Evolutionary conservation across 2,888 invertebrate genomes (phyloP), one percentile per base, ranked within the genome.

Genomic region (Biston stratarius): DNA sequence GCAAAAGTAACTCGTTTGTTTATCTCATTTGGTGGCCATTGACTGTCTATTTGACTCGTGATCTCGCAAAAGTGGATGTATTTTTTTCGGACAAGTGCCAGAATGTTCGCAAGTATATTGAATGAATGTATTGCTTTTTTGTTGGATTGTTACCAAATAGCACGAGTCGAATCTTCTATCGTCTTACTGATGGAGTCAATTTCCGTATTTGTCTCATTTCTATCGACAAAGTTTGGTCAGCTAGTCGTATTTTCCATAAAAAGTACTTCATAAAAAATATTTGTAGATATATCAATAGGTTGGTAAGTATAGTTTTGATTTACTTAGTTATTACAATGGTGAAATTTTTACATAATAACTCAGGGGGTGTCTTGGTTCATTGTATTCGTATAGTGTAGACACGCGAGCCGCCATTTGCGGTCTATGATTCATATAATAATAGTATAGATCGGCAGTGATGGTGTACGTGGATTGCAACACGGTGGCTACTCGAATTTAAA

Each of bases 401-500:
- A 68, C 49, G 64, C 49, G 59, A 64, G 57, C 71, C 40, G 57
- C 67, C 72, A 73, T 67, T 73, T 63, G 71, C 55, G 61, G 72
- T 72, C 48, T 74, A 71, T 81, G 80, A 83, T 82, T 81, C 81
- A 82, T 72, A 70, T 76, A 72, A 74, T 76, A 79, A 76, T 78
- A 77, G 81, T 70, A 71, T 74, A 72, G 70, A 74, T 75, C 77
- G 74, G 69, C 64, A 61, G 72, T 72, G 69, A 61, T 60, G 68
- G 77, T 65, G 77, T 85, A 85, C 85, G 84, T 84, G 84, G 70
- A 73, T 85, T 83, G 79, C 84, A 73, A 77, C 85, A 87, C 78
- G 76, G 68, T 64, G 77, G 74, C 79, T 75, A 72, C 74, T 77
- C 75, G 76, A 83, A 83, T 84, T 80, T 74, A 82, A 81, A 78